Percentiles rank a stretch among this genome's conserved stretches.
Evolutionary conservation across 2,797 vertebrate genomes (phyloP).

Genomic region (Eulemur albifrons): DNA sequence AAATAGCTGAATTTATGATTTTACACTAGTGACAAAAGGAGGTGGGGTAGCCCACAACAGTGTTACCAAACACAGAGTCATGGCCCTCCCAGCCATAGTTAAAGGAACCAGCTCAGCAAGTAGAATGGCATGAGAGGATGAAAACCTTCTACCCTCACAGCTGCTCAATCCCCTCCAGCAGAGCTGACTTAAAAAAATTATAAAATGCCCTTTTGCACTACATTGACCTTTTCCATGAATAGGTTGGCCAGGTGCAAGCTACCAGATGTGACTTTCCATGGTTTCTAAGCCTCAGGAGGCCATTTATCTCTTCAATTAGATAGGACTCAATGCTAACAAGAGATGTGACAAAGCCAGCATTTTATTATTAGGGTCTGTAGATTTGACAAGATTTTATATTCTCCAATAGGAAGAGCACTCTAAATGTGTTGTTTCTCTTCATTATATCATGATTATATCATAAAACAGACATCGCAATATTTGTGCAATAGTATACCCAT

Average conservation of each 20-base stretch:
- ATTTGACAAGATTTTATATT: neutral
- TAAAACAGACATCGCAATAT: neutral
- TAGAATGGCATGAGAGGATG: neutral
- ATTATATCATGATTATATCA: neutral
- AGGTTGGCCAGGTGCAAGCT: conserved; percentile 66
- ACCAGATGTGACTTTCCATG: conserved; percentile 51
- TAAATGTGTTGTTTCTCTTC: conserved; percentile 16
- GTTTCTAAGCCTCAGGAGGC: neutral
- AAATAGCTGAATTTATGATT: neutral
- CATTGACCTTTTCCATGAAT: conserved; percentile 57
- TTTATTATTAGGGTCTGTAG: neutral
- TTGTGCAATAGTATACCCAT: neutral
- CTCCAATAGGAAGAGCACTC: neutral
- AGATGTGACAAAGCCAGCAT: neutral
- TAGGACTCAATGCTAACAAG: conserved; percentile 15
- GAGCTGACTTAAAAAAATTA: neutral
- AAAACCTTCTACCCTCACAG: neutral
- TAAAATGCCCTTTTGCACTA: conserved; percentile 31
- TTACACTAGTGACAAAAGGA: neutral
- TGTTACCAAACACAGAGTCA: neutral
- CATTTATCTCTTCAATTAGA: conserved; percentile 53
- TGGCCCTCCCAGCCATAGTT: neutral
- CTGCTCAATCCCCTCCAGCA: conserved; percentile 42
- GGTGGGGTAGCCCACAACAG: neutral
- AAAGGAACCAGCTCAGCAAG: neutral